phyloP scores from a whole-genome alignment of 2,888 invertebrate species.

The Auanema freiburgensis region DNA sequence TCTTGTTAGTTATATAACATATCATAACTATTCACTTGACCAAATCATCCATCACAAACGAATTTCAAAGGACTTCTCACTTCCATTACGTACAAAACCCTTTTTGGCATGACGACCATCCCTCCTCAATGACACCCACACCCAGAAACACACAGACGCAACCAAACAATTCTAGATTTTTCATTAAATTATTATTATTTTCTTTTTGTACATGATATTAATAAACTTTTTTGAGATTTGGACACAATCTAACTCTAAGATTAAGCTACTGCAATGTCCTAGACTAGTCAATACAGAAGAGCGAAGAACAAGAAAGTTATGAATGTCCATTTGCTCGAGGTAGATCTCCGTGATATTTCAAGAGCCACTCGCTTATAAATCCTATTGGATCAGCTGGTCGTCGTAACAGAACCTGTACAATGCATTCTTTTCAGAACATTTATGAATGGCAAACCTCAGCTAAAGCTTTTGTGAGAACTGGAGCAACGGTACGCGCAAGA shows the following conservation, averaged over 20 bases:
- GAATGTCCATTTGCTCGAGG: constrained; percentile 17
- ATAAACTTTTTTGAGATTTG: constrained; percentile 1
- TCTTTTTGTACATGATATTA: background rate
- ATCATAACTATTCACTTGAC: too few species aligned
- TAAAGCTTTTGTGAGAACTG: constrained; percentile 66
- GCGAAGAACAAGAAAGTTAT: background rate
- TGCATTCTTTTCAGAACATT: background rate
- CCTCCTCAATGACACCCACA: too few species aligned
- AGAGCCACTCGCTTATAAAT: constrained; percentile 66
- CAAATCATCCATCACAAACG: too few species aligned
- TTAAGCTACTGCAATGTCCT: background rate
- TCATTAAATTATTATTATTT: background rate
- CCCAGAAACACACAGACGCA: too few species aligned
- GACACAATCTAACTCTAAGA: background rate
- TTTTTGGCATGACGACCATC: too few species aligned
- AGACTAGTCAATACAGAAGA: background rate
- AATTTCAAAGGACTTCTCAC: too few species aligned
- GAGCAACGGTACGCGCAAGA: constrained; percentile 66
- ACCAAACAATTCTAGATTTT: background rate
- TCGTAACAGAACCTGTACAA: constrained; percentile 62
- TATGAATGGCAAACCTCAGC: constrained; percentile 56
- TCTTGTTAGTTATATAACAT: too few species aligned
- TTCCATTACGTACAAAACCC: too few species aligned
- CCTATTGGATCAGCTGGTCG: constrained; percentile 67
- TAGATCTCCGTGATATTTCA: constrained; percentile 62